These are phyloP conservation scores for Volucella bombylans DNA, from an alignment of 2,888 invertebrate genomes.

Conservation along the genomic window DNA sequence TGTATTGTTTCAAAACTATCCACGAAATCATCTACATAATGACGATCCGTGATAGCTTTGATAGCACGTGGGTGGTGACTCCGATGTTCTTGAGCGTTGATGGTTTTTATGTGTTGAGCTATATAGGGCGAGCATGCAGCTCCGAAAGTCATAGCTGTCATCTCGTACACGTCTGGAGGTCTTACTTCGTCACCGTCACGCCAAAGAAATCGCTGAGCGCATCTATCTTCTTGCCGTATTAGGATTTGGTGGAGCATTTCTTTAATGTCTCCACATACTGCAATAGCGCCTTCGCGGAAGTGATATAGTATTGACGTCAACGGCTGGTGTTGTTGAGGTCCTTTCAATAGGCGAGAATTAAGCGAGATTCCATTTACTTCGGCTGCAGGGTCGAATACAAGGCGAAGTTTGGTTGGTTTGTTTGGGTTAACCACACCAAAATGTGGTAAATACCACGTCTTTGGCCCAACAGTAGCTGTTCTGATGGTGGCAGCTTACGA, in stretches of 20 bases:
- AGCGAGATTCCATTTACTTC: constrained; percentile 72
- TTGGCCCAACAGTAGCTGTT: constrained; percentile 12
- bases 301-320: constrained; percentile 78
- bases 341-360: constrained; percentile 76
- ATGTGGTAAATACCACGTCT: constrained; percentile 75
- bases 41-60: constrained; percentile 23
- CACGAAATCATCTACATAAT: constrained; percentile 66
- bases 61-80: constrained; percentile 5
- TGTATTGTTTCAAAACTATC: constrained; percentile 34
- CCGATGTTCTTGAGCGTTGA: constrained; percentile 20
- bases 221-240: constrained; percentile 9
- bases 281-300: constrained; percentile 75
- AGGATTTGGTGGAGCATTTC: constrained; percentile 74
- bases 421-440: constrained; percentile 75
- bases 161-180: background rate
- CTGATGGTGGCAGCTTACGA: constrained; percentile 39
- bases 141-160: constrained; percentile 23
- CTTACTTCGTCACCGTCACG: background rate
- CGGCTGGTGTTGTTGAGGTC: constrained; percentile 77
- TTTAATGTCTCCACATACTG: constrained; percentile 75
- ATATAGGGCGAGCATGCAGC: constrained; percentile 44
- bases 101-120: background rate
- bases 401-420: constrained; percentile 74
- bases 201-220: constrained; percentile 18
- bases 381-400: constrained; percentile 77